Conservation (phyloP, 2,888 invertebrate species). For the Drosophila engyochracea region DNA sequence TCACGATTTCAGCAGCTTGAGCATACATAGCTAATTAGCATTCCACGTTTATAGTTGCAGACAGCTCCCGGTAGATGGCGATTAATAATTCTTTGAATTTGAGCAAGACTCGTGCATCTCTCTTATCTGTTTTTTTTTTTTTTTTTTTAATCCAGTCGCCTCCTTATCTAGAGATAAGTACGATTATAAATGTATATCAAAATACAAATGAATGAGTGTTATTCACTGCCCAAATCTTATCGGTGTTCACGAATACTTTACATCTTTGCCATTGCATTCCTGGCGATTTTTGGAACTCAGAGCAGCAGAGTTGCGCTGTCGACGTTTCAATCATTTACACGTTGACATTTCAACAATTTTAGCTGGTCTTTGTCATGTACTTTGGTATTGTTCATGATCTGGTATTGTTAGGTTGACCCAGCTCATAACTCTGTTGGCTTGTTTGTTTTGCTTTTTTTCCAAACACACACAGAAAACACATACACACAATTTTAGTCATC, state of each 20-base stretch:
- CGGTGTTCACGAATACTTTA: constrained; percentile 28
- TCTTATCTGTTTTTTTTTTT: constrained; percentile 26
- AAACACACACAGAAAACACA: constrained; percentile 7
- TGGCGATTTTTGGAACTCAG: constrained; percentile 51
- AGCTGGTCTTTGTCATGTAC: constrained; percentile 17
- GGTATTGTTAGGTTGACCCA: constrained; percentile 24
- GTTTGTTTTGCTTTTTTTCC: constrained; percentile 39
- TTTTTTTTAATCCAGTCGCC: background rate
- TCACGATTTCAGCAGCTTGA: constrained; percentile 35
- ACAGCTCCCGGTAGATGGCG: constrained; percentile 43
- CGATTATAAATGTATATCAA: background rate
- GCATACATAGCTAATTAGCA: constrained; percentile 55
- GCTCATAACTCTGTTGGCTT: constrained; percentile 45
- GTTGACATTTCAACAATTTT: background rate
- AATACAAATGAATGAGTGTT: constrained; percentile 3
- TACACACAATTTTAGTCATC: constrained; percentile 65
- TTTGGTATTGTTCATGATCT: constrained; percentile 54
- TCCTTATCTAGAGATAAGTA: constrained; percentile 13
- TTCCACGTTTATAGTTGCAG: constrained; percentile 16
- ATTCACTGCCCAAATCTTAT: constrained; percentile 31
- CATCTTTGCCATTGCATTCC: constrained; percentile 43
- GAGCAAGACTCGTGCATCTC: background rate
- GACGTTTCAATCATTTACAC: constrained; percentile 46
- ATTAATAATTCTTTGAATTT: constrained; percentile 12
- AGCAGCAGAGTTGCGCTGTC: constrained; percentile 7